phyloP scores from a whole-genome alignment of 2,888 invertebrate species.

The Diaprepes abbreviatus region DNA sequence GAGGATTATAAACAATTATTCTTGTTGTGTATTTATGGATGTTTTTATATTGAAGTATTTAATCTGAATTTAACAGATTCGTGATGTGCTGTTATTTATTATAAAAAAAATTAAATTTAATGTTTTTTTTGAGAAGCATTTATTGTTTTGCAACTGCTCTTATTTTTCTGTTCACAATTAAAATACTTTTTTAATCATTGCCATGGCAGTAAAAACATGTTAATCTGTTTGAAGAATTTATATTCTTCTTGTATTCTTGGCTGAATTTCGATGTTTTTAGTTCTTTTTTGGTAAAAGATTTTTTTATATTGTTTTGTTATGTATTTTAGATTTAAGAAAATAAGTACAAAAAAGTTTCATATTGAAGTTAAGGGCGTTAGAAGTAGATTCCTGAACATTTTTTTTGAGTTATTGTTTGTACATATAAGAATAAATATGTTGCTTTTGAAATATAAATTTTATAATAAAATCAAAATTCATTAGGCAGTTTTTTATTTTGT shows the following conservation, averaged over 20 bases:
- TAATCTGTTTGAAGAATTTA: neutral
- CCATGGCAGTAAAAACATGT: slow-evolving; percentile 3
- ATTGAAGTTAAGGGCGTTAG: neutral
- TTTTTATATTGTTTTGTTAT: neutral
- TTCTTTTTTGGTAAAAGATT: neutral
- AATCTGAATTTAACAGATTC: too few species aligned
- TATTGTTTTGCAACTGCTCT: neutral
- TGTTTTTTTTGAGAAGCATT: too few species aligned
- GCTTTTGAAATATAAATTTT: slow-evolving; percentile 6
- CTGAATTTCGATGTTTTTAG: neutral
- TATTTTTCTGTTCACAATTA: neutral
- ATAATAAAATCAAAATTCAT: too few species aligned
- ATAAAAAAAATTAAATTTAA: too few species aligned
- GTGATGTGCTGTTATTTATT: too few species aligned
- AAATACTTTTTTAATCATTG: neutral
- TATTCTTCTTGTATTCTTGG: neutral
- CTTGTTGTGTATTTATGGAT: too few species aligned
- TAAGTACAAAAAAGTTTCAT: neutral
- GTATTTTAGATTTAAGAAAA: slow-evolving; percentile 5
- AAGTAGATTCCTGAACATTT: neutral
- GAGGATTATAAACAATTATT: too few species aligned
- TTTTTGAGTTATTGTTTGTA: neutral
- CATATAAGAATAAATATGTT: slow-evolving; percentile 10
- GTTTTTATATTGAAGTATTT: too few species aligned
- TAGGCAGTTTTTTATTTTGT: too few species aligned